Evolutionary conservation across 2,113 vertebrate genomes (phyloP).

Genomic region (Zapus hudsonius): DNA sequence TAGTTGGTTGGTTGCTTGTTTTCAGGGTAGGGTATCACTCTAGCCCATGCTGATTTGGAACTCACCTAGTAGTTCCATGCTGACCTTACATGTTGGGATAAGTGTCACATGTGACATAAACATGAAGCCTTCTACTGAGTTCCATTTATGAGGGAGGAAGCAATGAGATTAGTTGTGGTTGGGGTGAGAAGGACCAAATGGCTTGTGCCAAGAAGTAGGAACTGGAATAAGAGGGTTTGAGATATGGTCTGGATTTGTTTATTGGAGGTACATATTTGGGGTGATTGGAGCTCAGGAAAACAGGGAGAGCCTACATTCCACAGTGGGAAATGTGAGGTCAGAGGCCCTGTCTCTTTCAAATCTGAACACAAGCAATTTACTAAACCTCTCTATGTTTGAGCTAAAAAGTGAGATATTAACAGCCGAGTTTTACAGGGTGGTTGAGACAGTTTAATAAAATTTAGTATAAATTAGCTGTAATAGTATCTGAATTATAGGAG

Average conservation of each 20-base stretch:
- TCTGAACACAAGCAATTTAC: neutral
- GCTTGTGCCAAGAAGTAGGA: neutral
- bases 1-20: no score
- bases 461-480: neutral
- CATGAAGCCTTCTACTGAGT: neutral
- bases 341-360: no score
- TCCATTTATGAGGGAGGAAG: constrained; percentile 18
- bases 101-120: neutral
- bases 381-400: neutral
- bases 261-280: neutral
- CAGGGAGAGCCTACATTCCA: no score
- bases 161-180: neutral
- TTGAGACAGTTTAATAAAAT: neutral
- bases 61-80: no score
- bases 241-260: neutral
- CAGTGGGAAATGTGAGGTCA: no score
- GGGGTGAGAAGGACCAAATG: neutral
- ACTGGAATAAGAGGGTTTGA: neutral
- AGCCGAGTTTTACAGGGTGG: neutral
- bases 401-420: neutral
- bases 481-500: neutral
- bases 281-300: neutral
- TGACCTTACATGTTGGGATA: no score
- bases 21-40: no score
- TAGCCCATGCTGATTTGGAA: no score